Conservation (phyloP, 2,888 invertebrate genomes). For the Anagyrus pseudococci region DNA sequence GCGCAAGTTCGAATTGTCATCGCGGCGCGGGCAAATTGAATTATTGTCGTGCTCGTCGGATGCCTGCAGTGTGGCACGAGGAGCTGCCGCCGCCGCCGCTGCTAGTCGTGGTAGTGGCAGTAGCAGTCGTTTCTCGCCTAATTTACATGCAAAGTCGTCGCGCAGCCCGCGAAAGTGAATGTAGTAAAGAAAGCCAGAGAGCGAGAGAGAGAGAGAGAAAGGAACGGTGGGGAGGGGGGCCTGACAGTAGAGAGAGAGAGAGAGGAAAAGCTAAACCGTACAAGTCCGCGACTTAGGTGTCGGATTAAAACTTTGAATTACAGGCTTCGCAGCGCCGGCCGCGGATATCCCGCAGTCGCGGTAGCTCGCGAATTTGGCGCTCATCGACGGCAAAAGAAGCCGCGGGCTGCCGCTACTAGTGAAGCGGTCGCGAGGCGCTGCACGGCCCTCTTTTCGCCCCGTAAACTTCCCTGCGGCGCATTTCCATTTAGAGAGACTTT, state of each 20-base stretch:
- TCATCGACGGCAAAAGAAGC: too few species aligned
- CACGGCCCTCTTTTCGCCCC: too few species aligned
- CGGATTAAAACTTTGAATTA: constrained; percentile 36
- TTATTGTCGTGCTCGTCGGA: constrained; percentile 22
- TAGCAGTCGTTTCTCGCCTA: too few species aligned
- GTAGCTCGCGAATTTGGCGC: constrained; percentile 4
- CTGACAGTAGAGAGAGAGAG: too few species aligned
- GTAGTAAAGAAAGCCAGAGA: constrained; percentile 14
- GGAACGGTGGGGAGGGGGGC: too few species aligned
- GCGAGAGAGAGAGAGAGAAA: background rate
- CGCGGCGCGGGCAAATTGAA: constrained; percentile 26
- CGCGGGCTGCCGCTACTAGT: too few species aligned
- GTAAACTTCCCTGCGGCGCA: constrained; percentile 49
- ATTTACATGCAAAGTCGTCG: constrained; percentile 31
- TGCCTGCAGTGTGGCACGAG: too few species aligned
- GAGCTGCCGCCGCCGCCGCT: background rate
- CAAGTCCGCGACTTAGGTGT: constrained; percentile 5
- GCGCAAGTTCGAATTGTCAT: constrained; percentile 18
- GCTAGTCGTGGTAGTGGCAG: constrained; percentile 2
- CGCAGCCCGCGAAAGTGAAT: constrained; percentile 13
- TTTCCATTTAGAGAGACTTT: constrained; percentile 54
- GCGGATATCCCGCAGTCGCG: background rate
- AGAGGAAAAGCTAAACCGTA: constrained; percentile 21
- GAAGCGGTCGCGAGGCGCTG: background rate
- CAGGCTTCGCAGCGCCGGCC: constrained; percentile 3